Percentiles rank a stretch among this genome's conserved stretches.
Conservation (phyloP, 1,140 invertebrate species). For the Apocrypta bakeri region DNA sequence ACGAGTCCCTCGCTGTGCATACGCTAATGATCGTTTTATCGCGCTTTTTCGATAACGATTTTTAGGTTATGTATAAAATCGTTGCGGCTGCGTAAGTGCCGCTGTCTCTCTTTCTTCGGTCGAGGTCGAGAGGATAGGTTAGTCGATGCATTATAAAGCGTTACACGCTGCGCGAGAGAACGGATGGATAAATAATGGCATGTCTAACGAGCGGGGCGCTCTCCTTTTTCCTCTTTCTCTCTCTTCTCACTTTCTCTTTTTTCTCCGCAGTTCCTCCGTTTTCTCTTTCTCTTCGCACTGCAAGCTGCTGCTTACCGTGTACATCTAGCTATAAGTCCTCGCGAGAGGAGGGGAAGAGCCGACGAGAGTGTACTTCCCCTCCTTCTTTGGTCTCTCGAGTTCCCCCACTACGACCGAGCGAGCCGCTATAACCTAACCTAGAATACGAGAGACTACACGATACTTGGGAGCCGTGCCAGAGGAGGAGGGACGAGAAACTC, state of each 20-base stretch:
- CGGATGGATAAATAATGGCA: not conserved
- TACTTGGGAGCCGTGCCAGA: not conserved
- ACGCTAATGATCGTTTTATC: too few species aligned
- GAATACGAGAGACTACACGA: not conserved
- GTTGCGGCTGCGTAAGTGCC: not conserved
- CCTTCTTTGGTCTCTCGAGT: not conserved
- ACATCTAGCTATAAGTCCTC: not conserved
- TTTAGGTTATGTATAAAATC: conserved; percentile 31
- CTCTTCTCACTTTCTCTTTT: conserved; percentile 36
- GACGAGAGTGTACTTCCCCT: not conserved
- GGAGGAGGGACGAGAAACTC: not conserved
- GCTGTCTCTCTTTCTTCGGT: not conserved
- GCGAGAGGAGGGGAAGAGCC: not conserved
- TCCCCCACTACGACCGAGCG: not conserved
- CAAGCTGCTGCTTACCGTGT: not conserved
- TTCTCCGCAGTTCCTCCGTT: not conserved
- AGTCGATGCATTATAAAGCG: not conserved
- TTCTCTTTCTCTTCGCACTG: not conserved
- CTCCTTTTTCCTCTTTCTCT: not conserved
- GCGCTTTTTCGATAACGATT: not conserved
- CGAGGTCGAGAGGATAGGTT: conserved; percentile 1
- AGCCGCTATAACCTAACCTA: conserved; percentile 36
- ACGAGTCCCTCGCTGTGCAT: not conserved
- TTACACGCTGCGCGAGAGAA: not conserved
- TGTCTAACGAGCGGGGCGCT: not conserved